Conservation (phyloP, 1,140 invertebrate species). For the Drosophila eugracilis region DNA sequence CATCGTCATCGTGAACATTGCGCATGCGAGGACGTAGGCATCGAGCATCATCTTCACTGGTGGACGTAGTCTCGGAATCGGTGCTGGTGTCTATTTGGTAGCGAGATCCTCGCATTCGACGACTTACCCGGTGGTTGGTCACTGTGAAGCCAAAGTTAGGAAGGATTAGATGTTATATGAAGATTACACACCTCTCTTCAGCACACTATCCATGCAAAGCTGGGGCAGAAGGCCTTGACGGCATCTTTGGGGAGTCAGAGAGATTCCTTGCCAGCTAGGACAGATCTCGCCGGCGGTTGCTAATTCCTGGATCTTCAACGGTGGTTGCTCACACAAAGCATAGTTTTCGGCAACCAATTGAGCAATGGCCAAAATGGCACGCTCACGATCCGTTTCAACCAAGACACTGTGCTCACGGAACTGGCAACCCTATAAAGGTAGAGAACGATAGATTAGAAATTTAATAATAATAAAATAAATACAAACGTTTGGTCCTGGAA, state of each 20-base stretch:
- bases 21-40: constrained; percentile 33
- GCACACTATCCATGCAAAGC: constrained; percentile 76
- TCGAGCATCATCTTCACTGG: constrained; percentile 62
- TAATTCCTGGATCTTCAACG: constrained; percentile 60
- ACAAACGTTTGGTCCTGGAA: constrained; percentile 85
- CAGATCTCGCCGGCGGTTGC: constrained; percentile 58
- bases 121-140: constrained; percentile 65
- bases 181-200: not conserved
- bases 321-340: constrained; percentile 69
- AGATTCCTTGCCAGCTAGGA: constrained; percentile 73
- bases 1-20: constrained; percentile 44
- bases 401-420: constrained; percentile 83
- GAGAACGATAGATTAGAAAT: too few species aligned
- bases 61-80: constrained; percentile 75
- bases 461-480: not conserved
- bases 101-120: constrained; percentile 45
- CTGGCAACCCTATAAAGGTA: constrained; percentile 71
- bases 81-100: constrained; percentile 73
- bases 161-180: not conserved
- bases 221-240: constrained; percentile 76
- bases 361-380: constrained; percentile 77
- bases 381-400: constrained; percentile 80
- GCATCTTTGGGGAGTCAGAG: constrained; percentile 73
- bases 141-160: constrained; percentile 24
- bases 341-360: constrained; percentile 76